Percentiles rank a stretch among this genome's conserved stretches.
phyloP scores from a whole-genome alignment of 2,113 vertebrate genomes.

The Nerophis lumbriciformis region DNA sequence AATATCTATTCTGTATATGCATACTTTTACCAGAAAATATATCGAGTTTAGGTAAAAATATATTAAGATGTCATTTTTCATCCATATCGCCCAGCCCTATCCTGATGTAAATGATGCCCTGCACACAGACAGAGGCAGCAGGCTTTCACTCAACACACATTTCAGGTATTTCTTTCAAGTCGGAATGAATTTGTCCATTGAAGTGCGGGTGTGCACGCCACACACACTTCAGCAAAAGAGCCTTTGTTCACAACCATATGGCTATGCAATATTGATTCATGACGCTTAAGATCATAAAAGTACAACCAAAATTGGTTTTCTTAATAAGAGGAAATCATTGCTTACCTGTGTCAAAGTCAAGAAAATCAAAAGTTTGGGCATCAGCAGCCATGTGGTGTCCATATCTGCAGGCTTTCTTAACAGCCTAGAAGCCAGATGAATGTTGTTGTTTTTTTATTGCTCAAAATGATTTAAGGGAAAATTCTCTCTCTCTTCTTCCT shows the following conservation, averaged over 20 bases:
- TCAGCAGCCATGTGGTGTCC: conserved; percentile 30
- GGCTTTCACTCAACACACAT: conserved; percentile 72
- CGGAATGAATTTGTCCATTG: conserved; percentile 63
- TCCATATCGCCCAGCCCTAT: neutral
- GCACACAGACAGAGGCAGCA: conserved; percentile 57
- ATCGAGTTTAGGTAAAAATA: too few relatives aligned
- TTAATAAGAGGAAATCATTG: neutral
- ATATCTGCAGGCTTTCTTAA: conserved; percentile 30
- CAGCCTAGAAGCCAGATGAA: conserved; percentile 47
- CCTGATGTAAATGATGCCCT: conserved; percentile 51
- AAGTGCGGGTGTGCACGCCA: conserved; percentile 43
- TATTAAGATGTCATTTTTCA: too few relatives aligned
- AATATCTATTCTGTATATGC: too few relatives aligned
- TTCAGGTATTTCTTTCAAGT: conserved; percentile 66
- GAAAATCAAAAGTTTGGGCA: conserved; percentile 52
- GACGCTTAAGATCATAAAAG: neutral
- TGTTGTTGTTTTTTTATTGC: conserved; percentile 19
- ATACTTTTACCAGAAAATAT: too few relatives aligned
- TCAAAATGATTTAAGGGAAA: conserved; percentile 50
- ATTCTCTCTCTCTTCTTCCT: neutral
- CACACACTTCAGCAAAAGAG: conserved; percentile 59
- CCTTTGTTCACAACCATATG: conserved; percentile 37
- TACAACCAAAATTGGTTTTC: too few relatives aligned
- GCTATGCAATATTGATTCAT: neutral
- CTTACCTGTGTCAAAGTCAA: conserved; percentile 60